A percentile compares a stretch with the other conserved stretches of the same genome.
These are phyloP conservation scores for Poeciliopsis presidionis DNA, from an alignment of 2,797 vertebrate species.

Conservation along the genomic window DNA sequence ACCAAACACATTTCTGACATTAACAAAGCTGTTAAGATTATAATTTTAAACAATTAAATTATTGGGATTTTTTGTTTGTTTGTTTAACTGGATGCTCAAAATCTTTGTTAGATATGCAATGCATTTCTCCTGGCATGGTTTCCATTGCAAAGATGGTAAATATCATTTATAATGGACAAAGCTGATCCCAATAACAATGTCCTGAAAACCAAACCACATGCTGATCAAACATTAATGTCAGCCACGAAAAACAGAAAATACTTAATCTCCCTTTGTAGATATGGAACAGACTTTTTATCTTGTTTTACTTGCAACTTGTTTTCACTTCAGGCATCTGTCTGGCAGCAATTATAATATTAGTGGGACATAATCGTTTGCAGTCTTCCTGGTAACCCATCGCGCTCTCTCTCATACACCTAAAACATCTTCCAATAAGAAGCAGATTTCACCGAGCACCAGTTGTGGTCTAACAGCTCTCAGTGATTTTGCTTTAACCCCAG, in stretches of 20 bases:
- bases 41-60: background rate
- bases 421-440: slow-evolving; percentile 70
- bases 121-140: background rate
- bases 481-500: slow-evolving; percentile 67
- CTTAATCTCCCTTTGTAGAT: slow-evolving; percentile 25
- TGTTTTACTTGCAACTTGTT: slow-evolving; percentile 4
- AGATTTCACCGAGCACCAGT: slow-evolving; percentile 65
- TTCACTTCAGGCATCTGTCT: slow-evolving; percentile 9
- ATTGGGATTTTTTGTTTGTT: background rate
- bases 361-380: slow-evolving; percentile 66
- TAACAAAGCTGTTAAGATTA: background rate
- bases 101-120: too few species aligned
- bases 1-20: background rate
- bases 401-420: slow-evolving; percentile 37
- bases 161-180: slow-evolving; percentile 13
- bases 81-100: background rate
- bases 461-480: slow-evolving; percentile 69
- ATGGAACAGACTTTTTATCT: background rate
- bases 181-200: slow-evolving; percentile 5
- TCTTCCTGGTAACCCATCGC: slow-evolving; percentile 39
- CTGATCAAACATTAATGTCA: slow-evolving; percentile 51
- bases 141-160: background rate
- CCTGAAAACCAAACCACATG: slow-evolving; percentile 41
- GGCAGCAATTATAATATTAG: slow-evolving; percentile 27
- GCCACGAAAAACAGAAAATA: slow-evolving; percentile 32